These are phyloP conservation scores for Fundulus diaphanus DNA, from an alignment of 2,797 vertebrate genomes.

Conservation along the genomic window DNA sequence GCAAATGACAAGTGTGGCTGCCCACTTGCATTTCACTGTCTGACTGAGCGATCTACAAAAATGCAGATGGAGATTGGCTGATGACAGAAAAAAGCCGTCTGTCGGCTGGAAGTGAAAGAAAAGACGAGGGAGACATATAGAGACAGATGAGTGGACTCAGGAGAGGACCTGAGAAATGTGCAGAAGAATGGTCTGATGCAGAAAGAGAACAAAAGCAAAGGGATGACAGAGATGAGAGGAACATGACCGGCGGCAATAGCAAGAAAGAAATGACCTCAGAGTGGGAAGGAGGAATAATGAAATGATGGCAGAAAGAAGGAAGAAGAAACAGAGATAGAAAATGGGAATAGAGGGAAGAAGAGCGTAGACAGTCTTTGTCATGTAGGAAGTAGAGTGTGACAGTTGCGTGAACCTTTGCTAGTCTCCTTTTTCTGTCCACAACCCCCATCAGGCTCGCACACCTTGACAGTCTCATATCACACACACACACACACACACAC, in stretches of 20 bases:
- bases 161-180: constrained; percentile 58
- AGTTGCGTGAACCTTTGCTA: constrained; percentile 54
- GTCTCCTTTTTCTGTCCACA: constrained; percentile 41
- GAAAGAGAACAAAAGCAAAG: constrained; percentile 63
- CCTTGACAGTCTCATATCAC: constrained; percentile 48
- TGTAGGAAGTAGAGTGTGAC: constrained; percentile 70
- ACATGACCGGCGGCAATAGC: constrained; percentile 33
- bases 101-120: constrained; percentile 17
- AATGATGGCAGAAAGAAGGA: background rate
- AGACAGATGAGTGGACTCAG: constrained; percentile 59
- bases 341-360: constrained; percentile 20
- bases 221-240: constrained; percentile 65
- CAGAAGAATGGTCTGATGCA: constrained; percentile 51
- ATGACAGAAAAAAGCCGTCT: constrained; percentile 55
- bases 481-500: constrained; percentile 34
- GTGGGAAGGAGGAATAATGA: constrained; percentile 20
- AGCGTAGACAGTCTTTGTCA: constrained; percentile 56
- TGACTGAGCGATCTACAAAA: constrained; percentile 58
- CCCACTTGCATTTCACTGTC: constrained; percentile 62
- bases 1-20: constrained; percentile 66
- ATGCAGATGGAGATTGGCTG: constrained; percentile 43
- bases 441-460: constrained; percentile 56
- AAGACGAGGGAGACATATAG: constrained; percentile 27
- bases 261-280: constrained; percentile 59
- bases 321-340: constrained; percentile 12